Conservation (phyloP, 2,888 invertebrate species). For the Yponomeuta cagnagella region DNA sequence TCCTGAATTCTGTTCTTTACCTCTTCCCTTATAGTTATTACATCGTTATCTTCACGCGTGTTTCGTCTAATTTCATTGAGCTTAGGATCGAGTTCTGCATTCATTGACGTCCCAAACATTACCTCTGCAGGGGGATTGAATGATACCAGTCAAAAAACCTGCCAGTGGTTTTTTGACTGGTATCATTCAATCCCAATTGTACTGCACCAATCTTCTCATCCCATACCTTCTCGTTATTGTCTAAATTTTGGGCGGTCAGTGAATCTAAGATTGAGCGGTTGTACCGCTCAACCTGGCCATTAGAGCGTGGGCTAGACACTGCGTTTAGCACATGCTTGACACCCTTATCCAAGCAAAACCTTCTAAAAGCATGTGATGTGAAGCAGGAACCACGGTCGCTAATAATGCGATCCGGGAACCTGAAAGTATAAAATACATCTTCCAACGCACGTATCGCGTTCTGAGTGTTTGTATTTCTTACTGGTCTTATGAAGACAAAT, state of each 20-base stretch:
- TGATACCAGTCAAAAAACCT: too few species aligned
- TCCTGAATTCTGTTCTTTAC: slow-evolving; percentile 11
- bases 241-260: background rate
- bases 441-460: slow-evolving; percentile 16
- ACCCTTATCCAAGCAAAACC: slow-evolving; percentile 16
- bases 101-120: slow-evolving; percentile 9
- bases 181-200: slow-evolving; percentile 15
- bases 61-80: background rate
- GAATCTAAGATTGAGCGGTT: slow-evolving; percentile 13
- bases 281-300: slow-evolving; percentile 12
- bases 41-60: background rate
- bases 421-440: slow-evolving; percentile 21
- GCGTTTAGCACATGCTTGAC: slow-evolving; percentile 20
- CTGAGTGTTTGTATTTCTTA: slow-evolving; percentile 20
- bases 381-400: slow-evolving; percentile 22
- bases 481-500: slow-evolving; percentile 15
- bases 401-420: slow-evolving; percentile 20
- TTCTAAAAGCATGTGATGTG: slow-evolving; percentile 19
- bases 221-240: slow-evolving; percentile 5
- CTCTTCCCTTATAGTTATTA: background rate
- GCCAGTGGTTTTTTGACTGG: slow-evolving; percentile 9
- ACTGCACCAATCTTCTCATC: slow-evolving; percentile 4
- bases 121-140: slow-evolving; percentile 10
- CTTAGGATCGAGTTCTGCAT: background rate
- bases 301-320: slow-evolving; percentile 19